Percentiles rank a stretch among this genome's conserved stretches.
phyloP scores from a whole-genome alignment of 2,113 vertebrate genomes.

The Xenus cinereus region DNA sequence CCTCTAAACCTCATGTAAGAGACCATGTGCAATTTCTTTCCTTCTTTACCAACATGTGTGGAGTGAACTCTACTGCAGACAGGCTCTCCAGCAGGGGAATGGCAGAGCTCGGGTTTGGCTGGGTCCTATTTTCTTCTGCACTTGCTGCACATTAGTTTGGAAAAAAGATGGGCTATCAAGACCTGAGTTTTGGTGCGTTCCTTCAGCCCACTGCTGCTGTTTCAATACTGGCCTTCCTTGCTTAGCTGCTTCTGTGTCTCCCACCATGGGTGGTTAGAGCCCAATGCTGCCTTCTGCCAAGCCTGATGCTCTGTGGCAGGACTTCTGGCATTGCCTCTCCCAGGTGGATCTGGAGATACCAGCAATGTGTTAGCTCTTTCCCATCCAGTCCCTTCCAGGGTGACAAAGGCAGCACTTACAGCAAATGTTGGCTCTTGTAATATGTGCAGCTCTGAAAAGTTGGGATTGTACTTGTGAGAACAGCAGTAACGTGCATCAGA shows the following conservation, averaged over 20 bases:
- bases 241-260: background rate
- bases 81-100: background rate
- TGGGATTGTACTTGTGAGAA: background rate
- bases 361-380: background rate
- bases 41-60: background rate
- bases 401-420: background rate
- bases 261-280: background rate
- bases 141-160: background rate
- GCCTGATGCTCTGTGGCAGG: background rate
- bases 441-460: background rate
- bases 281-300: background rate
- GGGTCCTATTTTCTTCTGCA: background rate
- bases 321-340: background rate
- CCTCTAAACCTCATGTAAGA: background rate
- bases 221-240: background rate
- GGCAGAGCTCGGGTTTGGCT: background rate
- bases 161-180: background rate
- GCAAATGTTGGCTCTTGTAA: background rate
- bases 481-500: background rate
- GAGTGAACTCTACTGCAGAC: background rate
- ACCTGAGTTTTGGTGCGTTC: background rate
- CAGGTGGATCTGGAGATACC: background rate
- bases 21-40: background rate
- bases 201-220: background rate
- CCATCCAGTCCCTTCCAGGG: background rate